Evolutionary conservation across 2,797 vertebrate genomes (phyloP), one percentile per base, ranked within the genome.

Genomic region (Malacoraja senta): DNA sequence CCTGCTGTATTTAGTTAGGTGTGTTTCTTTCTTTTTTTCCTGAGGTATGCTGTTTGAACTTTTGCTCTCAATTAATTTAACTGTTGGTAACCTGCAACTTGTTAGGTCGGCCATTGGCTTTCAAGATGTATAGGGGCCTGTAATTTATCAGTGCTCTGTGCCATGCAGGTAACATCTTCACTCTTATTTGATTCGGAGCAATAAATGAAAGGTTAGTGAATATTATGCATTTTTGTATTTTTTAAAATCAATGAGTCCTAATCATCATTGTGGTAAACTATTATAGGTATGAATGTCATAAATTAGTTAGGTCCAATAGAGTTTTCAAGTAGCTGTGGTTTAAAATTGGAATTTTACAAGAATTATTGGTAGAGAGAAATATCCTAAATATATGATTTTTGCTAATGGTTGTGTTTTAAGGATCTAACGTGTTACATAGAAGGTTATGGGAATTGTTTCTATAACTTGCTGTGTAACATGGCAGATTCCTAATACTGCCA

Each of bases 1-100:
- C 63, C 74, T 91, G 32, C 38, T 76, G 44, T 44, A 92, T 88
- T 88, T 74, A 92, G 24, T 76, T 21, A 92, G 21, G 63, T 91
- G 44, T 58, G 26, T 53, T 53, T 53, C 44, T 6, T 53, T n/a
- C n/a, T 53, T 53, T 53, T 44, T 53, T 53, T 53, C 44, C 44
- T 53, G 44, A 53, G 44, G 44, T 6, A 53, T 53, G 44, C 3
- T 53, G 44, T 10, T 91, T 44, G 68, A 91, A 44, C 35, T 26
- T 19, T 72, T 74, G 0, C 15, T 4, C 72, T 76, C n/a, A 92
- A 29, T 12, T 74, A 72, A 19, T 29, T 44, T 91, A 72, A 72
- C 21, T 53, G 35, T 74, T 12, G 63, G 32, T 44, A 44, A 9
- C 9, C 13, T 29, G 53, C 32, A n/a, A 38, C 35, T 26, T 71